Percentiles rank a stretch among this genome's conserved stretches.
phyloP scores from a whole-genome alignment of 2,113 vertebrate genomes.

The Labeo rohita region DNA sequence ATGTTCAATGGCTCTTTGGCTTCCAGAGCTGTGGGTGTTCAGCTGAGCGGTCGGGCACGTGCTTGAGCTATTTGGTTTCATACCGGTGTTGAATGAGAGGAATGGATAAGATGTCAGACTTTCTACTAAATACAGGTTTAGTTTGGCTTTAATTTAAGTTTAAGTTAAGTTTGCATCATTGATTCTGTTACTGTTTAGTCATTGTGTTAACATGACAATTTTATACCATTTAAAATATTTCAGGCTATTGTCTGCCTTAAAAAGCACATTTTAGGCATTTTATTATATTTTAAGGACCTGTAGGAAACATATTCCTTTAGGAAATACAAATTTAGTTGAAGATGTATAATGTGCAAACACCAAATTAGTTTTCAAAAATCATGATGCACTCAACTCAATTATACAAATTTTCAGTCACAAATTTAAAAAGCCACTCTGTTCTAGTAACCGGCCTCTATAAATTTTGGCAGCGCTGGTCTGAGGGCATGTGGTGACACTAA shows the following conservation, averaged over 20 bases:
- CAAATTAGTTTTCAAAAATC: neutral
- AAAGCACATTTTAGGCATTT: neutral
- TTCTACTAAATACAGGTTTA: constrained; percentile 5
- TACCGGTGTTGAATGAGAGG: constrained; percentile 1
- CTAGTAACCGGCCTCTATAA: neutral
- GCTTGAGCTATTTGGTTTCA: constrained; percentile 21
- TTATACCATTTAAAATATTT: neutral
- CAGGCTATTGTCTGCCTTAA: neutral
- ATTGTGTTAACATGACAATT: too few relatives aligned
- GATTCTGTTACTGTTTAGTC: neutral
- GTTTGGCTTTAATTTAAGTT: neutral
- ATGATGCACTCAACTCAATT: neutral
- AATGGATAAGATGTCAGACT: neutral
- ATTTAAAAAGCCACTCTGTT: constrained; percentile 1
- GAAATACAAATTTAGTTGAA: neutral
- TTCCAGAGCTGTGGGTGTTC: constrained; percentile 38
- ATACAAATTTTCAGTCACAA: neutral
- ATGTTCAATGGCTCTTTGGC: constrained; percentile 49
- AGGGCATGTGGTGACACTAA: constrained; percentile 43
- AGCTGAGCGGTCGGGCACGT: constrained; percentile 13
- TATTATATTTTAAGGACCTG: neutral
- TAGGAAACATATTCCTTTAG: neutral
- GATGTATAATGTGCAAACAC: neutral
- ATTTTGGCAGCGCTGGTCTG: neutral
- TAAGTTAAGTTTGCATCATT: neutral